Base-by-base conservation (phyloP, 2,113 vertebrate genomes). In the Pelecanus crispus region DNA sequence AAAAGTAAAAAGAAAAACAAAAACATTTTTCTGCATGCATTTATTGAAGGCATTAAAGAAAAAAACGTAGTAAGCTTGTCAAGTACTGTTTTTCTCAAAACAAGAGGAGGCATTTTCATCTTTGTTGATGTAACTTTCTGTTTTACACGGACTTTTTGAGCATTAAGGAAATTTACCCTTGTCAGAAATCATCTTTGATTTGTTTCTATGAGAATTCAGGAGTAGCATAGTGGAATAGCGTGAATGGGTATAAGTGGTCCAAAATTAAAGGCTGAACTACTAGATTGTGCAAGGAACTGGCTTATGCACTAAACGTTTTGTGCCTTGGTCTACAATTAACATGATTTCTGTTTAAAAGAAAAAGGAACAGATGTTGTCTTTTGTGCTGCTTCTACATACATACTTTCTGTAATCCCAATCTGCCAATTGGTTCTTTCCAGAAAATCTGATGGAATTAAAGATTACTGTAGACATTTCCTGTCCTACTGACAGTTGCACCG, bases 321-420 rank as follows among this genome's bases (percentile, higher is more conserved):
- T 98, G 98, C 98, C 98, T 98, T 98, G 98, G 98, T 98, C 97
- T 98, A 95, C 96, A 97, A 97, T 97, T 97, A 98, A 98, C 97
- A 97, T 95, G 93, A 96, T 89, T 96, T 98, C 95, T 98, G 91
- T 98, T 95, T 96, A 95, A 97, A 97, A 94, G 94, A 88, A 94
- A 92, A 95, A 95, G 91, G 91, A 97, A 96, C 94, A 95, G 92
- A 94, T 97, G 95, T 94, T 40, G 97, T 97, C 93, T 96, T 81
- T 96, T 85, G 85, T 87, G 82, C 94, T 95, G 65, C 93, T 96
- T 96, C 96, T 97, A 96, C 96, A 93, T 96, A 45, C 93, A 73
- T 88, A 40, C 81, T 95, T 78, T 94, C 65, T 95, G 81, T 97
- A 92, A 87, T 94, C 89, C 92, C 92, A 81, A 62, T 70, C 81